Base-by-base conservation (phyloP, 2,888 invertebrate genomes). In the Nymphalis c-album region DNA sequence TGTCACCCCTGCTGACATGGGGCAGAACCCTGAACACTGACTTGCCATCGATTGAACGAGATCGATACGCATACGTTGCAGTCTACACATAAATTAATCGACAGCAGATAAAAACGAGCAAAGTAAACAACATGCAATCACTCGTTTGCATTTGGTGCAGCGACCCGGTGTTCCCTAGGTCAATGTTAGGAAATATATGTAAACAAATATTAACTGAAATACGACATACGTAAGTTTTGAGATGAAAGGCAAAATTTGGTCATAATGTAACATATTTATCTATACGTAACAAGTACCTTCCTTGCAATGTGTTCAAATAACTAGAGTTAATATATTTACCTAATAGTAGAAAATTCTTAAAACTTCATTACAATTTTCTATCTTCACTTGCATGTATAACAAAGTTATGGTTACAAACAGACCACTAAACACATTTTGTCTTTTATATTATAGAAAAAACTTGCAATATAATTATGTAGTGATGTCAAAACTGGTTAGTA, bases 21-120 rank as follows among this genome's bases (percentile, higher is more conserved):
- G 91, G 91, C 72, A 79, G 91, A 69, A 92, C 91, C 2, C 86
- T 92, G 77, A 88, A 91, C 86, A 89, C 90, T 81, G 90, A 91
- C 76, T 75, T 88, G 73, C 86, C 88, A 35, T 76, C 81, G 48
- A 74, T 78, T 50, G 85, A 83, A 67, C 82, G 85, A 66, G 86
- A 87, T 77, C 87, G 88, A 67, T 90, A 91, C 73, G 85, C 91
- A 70, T 84, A 85, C 62, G 85, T 91, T 18, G 74, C 77, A 45
- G 75, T 77, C 50, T 76, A 76, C 68, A 71, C 73, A 62, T 77
- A 73, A 70, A 63, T 50, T 63, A 31, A 58, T 60, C 55, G 57
- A 64, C 50, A 35, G 53, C 60, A 45, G 62, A 60, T 60, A 64
- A 35, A 59, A 47, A 64, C 35, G 40, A 63, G 47, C 48, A 26